Evolutionary conservation across 2,797 vertebrate genomes (phyloP).

Genomic region (Numenius phaeopus): DNA sequence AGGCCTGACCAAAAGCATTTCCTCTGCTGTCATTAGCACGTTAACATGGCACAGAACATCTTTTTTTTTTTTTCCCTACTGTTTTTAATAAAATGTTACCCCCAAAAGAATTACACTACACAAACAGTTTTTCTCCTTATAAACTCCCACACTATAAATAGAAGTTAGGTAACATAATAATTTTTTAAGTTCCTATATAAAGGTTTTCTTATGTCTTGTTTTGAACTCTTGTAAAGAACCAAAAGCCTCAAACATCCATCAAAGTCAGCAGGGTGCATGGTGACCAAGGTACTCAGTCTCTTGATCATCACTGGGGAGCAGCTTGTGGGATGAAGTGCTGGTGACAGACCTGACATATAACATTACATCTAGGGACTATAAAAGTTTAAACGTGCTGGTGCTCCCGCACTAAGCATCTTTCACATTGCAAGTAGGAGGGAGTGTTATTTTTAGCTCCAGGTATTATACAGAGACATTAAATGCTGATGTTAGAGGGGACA

Average conservation of each 20-base stretch:
- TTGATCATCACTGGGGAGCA: neutral
- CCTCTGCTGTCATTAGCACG: neutral
- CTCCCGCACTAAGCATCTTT: neutral
- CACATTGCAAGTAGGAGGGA: neutral
- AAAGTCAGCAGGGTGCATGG: fast-evolving
- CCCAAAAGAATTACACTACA: neutral
- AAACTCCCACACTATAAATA: neutral
- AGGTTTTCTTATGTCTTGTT: neutral
- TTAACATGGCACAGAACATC: neutral
- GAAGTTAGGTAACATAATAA: neutral
- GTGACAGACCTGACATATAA: neutral
- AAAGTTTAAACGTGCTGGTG: neutral
- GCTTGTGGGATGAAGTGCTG: neutral
- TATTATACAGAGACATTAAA: neutral
- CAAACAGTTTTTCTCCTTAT: neutral
- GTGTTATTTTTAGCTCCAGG: conserved; percentile 52
- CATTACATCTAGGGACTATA: neutral
- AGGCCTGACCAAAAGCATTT: neutral
- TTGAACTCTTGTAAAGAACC: neutral
- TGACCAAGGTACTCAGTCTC: neutral
- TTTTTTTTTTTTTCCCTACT: neutral
- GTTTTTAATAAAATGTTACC: neutral
- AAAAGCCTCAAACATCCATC: neutral
- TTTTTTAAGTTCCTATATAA: neutral
- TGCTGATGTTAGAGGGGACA: neutral